Evolutionary conservation across 2,797 vertebrate species (phyloP), one percentile per base, ranked within the genome.

Genomic region (Avahi laniger): DNA sequence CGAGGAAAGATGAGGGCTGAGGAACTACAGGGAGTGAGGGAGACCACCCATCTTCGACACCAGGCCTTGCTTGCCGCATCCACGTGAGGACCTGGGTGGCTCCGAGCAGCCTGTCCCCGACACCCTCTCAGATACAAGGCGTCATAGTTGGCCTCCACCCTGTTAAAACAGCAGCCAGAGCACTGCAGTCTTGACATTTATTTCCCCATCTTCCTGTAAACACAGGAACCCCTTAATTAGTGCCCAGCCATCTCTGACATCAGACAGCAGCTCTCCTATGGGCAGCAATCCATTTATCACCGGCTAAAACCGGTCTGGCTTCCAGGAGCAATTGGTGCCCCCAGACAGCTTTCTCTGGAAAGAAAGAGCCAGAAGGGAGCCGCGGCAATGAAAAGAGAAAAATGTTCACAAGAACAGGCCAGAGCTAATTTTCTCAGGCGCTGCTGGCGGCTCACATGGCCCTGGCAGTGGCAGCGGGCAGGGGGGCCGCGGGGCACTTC

Each of bases 221-320:
- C 86, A 94, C 54, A 89, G 96, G 76, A 57, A 80, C 93, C 96
- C 79, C 86, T 96, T 97, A 90, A 96, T 95, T 90, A 96, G 95
- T 46, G 83, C 63, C 65, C 76, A 33, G 84, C 78, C n/a, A 0
- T 91, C 94, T 92, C 83, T 97, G 97, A 97, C 48, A 91, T 96
- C 97, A 97, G 94, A 52, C 80, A 7, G 38, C 88, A 85, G 91
- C 61, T 83, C 89, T 80, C 41, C 96, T 79, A 67, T 17, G 65
- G 67, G 41, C 70, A 85, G 87, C 92, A 76, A 76, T 75, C 69
- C 89, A 75, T 80, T 96, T 76, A 96, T 85, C 94, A 73, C 81
- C 67, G 43, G 91, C 82, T 87, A 41, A 82, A 89, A 70, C 61
- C 10, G 6, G 69, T 30, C 91, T 89, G 63, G 73, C 57, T 91